Percentiles rank a stretch among this genome's conserved stretches.
Conservation (phyloP, 2,888 invertebrate species). For the Pegoplata infirma region DNA sequence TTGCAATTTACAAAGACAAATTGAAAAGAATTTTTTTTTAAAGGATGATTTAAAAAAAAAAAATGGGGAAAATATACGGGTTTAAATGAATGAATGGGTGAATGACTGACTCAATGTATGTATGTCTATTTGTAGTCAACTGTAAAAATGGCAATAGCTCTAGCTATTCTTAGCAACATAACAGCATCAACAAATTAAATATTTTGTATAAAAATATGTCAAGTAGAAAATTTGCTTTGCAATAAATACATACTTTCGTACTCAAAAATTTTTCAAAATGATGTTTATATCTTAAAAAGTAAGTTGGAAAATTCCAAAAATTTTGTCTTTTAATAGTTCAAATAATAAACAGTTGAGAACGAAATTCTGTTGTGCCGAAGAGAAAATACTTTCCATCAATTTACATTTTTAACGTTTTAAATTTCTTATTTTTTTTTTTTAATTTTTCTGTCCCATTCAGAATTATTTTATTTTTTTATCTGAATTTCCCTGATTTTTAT, state of each 20-base stretch:
- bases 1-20: conserved; percentile 44
- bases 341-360: too few relatives aligned
- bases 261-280: not conserved
- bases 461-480: too few relatives aligned
- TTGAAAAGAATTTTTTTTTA: not conserved
- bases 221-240: conserved; percentile 46
- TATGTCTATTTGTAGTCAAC: not conserved
- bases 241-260: not conserved
- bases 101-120: conserved; percentile 5
- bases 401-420: too few relatives aligned
- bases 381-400: too few relatives aligned
- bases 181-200: conserved; percentile 51
- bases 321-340: too few relatives aligned
- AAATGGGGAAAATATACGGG: not conserved
- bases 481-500: too few relatives aligned
- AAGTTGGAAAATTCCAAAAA: too few relatives aligned
- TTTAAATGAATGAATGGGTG: conserved; percentile 5
- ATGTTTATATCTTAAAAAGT: not conserved
- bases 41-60: conserved; percentile 5
- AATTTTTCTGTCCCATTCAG: too few relatives aligned
- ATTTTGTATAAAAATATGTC: conserved; percentile 57
- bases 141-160: conserved; percentile 21
- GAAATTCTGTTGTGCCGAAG: too few relatives aligned
- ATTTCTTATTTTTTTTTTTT: too few relatives aligned
- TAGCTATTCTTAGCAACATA: not conserved